Evolutionary conservation across 2,113 vertebrate genomes (phyloP).

Genomic region (Himantopus leucocephalus): DNA sequence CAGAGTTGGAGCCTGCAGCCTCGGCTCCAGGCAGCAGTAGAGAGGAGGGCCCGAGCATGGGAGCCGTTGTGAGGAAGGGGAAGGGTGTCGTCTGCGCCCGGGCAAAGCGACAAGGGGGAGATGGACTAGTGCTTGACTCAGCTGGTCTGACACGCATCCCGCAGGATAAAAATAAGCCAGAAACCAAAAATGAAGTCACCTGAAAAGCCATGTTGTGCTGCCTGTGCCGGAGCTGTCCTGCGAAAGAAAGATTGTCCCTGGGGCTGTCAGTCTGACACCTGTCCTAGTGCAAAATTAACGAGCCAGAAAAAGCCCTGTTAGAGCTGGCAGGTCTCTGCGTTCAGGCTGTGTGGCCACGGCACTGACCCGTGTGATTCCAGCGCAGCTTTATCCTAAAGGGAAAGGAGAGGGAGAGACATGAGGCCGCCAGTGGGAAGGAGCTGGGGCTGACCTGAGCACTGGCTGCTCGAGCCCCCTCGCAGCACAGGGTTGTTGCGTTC

Average conservation of each 20-base stretch:
- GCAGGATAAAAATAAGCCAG: not conserved
- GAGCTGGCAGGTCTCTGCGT: not conserved
- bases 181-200: not conserved
- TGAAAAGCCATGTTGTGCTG: not conserved
- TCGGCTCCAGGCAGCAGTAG: not conserved
- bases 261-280: not conserved
- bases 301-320: not conserved
- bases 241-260: not conserved
- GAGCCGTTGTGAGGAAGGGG: fast-evolving
- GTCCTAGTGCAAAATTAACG: not conserved
- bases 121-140: not conserved
- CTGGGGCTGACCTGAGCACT: not conserved
- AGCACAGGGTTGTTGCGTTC: fast-evolving
- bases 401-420: fast-evolving
- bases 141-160: not conserved
- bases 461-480: not conserved
- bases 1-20: not conserved
- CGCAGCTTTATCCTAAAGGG: not conserved
- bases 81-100: fast-evolving
- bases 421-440: not conserved
- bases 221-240: not conserved
- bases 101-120: not conserved
- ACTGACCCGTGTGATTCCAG: not conserved
- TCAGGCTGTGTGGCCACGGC: fast-evolving
- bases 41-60: fast-evolving